These are phyloP conservation scores for Cyprinus carpio DNA, from an alignment of 2,113 vertebrate genomes.

Conservation along the genomic window DNA sequence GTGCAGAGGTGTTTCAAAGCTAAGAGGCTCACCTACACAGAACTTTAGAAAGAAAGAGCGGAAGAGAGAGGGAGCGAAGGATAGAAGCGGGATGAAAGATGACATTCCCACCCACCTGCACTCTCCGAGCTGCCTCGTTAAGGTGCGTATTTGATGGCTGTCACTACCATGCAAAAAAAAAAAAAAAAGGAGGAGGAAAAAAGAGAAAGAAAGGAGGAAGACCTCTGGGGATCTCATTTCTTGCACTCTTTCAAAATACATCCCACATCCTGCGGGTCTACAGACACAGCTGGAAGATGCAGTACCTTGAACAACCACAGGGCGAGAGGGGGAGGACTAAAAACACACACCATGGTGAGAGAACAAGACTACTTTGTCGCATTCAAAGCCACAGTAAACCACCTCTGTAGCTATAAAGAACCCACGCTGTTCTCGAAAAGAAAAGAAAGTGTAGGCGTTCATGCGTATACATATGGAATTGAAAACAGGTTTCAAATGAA, in stretches of 20 bases:
- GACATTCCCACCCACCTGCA: conserved; percentile 54
- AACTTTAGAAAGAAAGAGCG: not conserved
- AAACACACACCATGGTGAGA: not conserved
- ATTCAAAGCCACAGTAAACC: not conserved
- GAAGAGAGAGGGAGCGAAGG: conserved; percentile 27
- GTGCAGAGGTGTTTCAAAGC: conserved; percentile 45
- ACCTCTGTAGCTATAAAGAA: not conserved
- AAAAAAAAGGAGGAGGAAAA: conserved; percentile 24
- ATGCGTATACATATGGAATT: not conserved
- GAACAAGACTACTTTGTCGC: not conserved
- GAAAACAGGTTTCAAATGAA: conserved; percentile 18
- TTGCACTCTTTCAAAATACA: conserved; percentile 49
- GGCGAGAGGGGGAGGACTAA: not conserved
- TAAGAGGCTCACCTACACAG: conserved; percentile 20
- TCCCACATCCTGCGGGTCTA: conserved; percentile 1
- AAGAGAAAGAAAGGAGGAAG: conserved; percentile 19
- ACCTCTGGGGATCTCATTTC: conserved; percentile 44
- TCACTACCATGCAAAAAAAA: conserved; percentile 8
- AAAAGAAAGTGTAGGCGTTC: conserved; percentile 20
- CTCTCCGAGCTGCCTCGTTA: conserved; percentile 46
- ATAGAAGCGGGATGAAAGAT: conserved; percentile 35
- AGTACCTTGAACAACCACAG: conserved; percentile 14
- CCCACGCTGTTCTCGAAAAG: not conserved
- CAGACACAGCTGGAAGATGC: not conserved
- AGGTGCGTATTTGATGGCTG: conserved; percentile 46